A percentile compares a stretch with the other conserved stretches of the same genome.
Conservation (phyloP, 2,113 vertebrate genomes). For the Serilophus lunatus region DNA sequence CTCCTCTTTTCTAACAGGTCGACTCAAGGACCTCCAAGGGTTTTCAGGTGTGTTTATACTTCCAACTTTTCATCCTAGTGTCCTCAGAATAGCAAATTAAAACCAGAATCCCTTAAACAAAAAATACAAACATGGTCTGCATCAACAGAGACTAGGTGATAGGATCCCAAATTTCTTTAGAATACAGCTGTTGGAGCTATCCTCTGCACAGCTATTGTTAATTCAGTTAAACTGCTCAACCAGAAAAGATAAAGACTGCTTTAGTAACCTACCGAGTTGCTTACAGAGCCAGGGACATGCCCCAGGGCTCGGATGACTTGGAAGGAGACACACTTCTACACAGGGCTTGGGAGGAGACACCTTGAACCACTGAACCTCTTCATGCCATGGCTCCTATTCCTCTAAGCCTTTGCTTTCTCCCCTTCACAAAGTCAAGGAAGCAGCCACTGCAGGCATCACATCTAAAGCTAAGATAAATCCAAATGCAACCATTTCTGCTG, state of each 20-base stretch:
- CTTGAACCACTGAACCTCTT: not conserved
- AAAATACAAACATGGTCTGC: not conserved
- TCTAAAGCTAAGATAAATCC: not conserved
- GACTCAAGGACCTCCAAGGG: not conserved
- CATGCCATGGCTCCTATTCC: not conserved
- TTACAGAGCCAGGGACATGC: not conserved
- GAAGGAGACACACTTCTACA: not conserved
- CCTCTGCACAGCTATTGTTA: not conserved
- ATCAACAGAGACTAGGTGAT: not conserved
- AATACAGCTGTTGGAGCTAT: not conserved
- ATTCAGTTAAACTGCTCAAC: not conserved
- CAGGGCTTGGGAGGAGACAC: not conserved
- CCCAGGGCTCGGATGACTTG: not conserved
- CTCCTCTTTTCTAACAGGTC: not conserved
- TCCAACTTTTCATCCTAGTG: not conserved
- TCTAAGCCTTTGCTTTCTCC: not conserved
- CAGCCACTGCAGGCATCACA: not conserved
- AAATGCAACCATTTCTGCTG: not conserved
- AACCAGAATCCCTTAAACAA: not conserved
- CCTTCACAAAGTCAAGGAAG: not conserved
- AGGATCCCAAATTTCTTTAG: not conserved
- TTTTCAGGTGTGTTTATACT: constrained; percentile 15
- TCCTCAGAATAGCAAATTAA: not conserved
- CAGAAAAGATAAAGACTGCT: not conserved
- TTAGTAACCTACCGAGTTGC: not conserved